These are phyloP conservation scores for Montipora capricornis DNA, from an alignment of 64 coral and sea anemone genomes.

Conservation along the genomic window DNA sequence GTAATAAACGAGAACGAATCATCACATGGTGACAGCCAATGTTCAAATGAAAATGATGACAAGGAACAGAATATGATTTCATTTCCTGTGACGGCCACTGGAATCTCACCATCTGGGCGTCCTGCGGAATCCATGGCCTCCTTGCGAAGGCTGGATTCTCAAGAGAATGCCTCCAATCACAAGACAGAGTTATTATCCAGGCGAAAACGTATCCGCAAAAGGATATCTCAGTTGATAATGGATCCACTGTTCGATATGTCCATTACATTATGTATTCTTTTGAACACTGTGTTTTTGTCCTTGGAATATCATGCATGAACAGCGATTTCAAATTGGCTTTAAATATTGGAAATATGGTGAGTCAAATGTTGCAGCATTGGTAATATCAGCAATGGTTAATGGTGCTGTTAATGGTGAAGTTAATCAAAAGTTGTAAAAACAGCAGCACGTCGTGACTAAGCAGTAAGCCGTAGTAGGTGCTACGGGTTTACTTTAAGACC, in stretches of 20 bases:
- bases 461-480: neutral
- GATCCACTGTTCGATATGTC: conserved; percentile 83
- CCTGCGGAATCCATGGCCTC: neutral
- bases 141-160: neutral
- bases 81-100: conserved; percentile 9
- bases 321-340: conserved; percentile 44
- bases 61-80: conserved; percentile 30
- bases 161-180: conserved; percentile 3
- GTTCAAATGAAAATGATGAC: conserved; percentile 3
- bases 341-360: conserved; percentile 89
- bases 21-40: conserved; percentile 52
- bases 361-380: neutral
- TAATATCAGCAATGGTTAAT: neutral
- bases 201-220: conserved; percentile 17
- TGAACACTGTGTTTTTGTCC: conserved; percentile 85
- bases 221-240: conserved; percentile 55
- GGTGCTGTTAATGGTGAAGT: neutral
- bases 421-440: neutral
- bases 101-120: conserved; percentile 8
- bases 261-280: conserved; percentile 78
- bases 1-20: conserved; percentile 65
- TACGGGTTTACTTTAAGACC: neutral
- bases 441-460: neutral
- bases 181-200: conserved; percentile 14
- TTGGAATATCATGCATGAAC: conserved; percentile 96